A percentile compares a stretch with the other conserved stretches of the same genome.
phyloP scores from a whole-genome alignment of 2,888 invertebrate species.

The Holacanthella duospinosa region DNA sequence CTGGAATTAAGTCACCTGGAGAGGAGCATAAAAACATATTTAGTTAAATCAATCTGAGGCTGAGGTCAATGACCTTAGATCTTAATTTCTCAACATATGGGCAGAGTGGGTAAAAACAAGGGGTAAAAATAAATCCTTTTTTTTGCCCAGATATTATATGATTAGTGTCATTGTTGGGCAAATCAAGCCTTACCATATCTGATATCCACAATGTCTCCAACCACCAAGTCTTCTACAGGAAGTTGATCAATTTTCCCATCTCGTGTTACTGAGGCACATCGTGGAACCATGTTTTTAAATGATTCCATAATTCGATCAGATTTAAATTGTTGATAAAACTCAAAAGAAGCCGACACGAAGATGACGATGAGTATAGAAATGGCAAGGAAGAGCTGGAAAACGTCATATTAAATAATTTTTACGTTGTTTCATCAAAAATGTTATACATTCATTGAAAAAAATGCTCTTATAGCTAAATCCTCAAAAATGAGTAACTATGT shows the following conservation, averaged over 20 bases:
- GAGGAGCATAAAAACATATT: neutral
- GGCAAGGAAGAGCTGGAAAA: slow-evolving; percentile 25
- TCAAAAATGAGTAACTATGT: neutral
- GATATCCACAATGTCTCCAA: slow-evolving; percentile 50
- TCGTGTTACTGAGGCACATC: slow-evolving; percentile 39
- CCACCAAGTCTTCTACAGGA: slow-evolving; percentile 44
- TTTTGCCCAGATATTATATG: too few relatives aligned
- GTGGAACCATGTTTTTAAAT: slow-evolving; percentile 53
- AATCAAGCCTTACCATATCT: slow-evolving; percentile 40
- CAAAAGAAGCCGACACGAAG: slow-evolving; percentile 59
- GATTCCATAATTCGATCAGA: slow-evolving; percentile 51
- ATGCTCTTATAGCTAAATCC: neutral
- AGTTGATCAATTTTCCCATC: slow-evolving; percentile 41
- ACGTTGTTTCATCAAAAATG: neutral
- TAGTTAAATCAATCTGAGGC: too few relatives aligned
- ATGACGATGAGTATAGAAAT: slow-evolving; percentile 51
- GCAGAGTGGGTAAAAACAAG: too few relatives aligned
- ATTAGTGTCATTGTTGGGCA: neutral
- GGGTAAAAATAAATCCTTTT: too few relatives aligned
- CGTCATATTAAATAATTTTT: neutral
- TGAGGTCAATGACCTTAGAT: too few relatives aligned
- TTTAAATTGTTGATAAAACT: slow-evolving; percentile 62
- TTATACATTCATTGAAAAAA: neutral
- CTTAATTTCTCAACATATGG: too few relatives aligned
- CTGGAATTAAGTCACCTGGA: slow-evolving; percentile 49